Percentiles rank a stretch among this genome's conserved stretches.
Evolutionary conservation across 2,888 invertebrate species (phyloP).

Genomic region (Drosophila histrio): DNA sequence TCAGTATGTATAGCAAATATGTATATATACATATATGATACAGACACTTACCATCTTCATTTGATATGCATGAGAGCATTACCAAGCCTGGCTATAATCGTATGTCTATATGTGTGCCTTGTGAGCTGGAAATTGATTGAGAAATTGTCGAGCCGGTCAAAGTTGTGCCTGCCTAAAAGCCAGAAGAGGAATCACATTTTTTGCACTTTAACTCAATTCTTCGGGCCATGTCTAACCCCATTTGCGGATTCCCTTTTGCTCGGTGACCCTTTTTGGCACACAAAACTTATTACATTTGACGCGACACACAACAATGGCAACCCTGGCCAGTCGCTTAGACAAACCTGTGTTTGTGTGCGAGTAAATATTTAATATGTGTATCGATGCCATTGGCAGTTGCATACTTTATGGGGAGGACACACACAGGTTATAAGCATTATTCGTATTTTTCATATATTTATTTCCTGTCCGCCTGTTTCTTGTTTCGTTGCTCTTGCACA

Average conservation of each 20-base stretch:
- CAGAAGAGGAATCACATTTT: slow-evolving; percentile 35
- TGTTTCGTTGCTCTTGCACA: slow-evolving; percentile 28
- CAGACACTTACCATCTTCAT: slow-evolving; percentile 28
- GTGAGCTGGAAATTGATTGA: slow-evolving; percentile 67
- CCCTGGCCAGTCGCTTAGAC: slow-evolving; percentile 23
- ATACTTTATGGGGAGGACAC: slow-evolving; percentile 17
- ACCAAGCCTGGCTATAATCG: slow-evolving; percentile 28
- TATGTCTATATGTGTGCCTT: slow-evolving; percentile 17
- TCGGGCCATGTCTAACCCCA: slow-evolving; percentile 35
- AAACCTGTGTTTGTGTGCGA: slow-evolving; percentile 20
- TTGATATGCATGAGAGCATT: slow-evolving; percentile 31
- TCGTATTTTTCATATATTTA: slow-evolving; percentile 2
- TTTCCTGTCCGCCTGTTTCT: slow-evolving; percentile 26
- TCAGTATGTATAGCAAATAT: neutral
- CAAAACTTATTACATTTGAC: slow-evolving; percentile 47
- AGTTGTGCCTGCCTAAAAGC: slow-evolving; percentile 46
- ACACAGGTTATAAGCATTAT: slow-evolving; percentile 12
- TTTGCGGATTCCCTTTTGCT: slow-evolving; percentile 41
- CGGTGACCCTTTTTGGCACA: slow-evolving; percentile 57
- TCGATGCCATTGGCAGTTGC: slow-evolving; percentile 54
- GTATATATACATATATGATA: slow-evolving; percentile 4
- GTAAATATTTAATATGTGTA: slow-evolving; percentile 62
- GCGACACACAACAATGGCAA: slow-evolving; percentile 49
- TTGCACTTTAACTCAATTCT: slow-evolving; percentile 58
- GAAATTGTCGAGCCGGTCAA: slow-evolving; percentile 63